Evolutionary conservation across 2,113 vertebrate genomes (phyloP), one percentile per base, ranked within the genome.

Genomic region (Mormyrus lacerda): DNA sequence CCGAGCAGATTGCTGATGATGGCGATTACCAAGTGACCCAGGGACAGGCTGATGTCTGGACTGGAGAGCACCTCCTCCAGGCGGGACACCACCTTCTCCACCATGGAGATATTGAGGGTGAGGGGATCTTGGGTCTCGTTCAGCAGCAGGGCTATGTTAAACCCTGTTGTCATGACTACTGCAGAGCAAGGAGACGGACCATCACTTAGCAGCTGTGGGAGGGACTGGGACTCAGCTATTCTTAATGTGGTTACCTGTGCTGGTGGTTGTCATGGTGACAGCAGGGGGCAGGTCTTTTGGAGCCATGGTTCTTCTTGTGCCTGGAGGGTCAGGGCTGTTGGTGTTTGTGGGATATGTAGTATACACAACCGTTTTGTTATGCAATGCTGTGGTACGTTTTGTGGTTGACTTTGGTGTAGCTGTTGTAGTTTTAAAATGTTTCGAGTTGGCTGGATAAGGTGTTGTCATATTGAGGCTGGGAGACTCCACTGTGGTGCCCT

Each of bases 1-100:
- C 92, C 93, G 90, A 99, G 95, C 89, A 99, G 94, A 87, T 91
- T 93, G 93, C 95, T 97, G 92, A 99, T 93, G 21, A 95, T 84
- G 15, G 79, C 90, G 69, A 99, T 87, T 91, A 95, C 93, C 45
- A 89, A 92, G 69, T 90, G 42, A 44, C 91, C 93, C 88, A 94
- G 1, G 0, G 89, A 87, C 31, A 89, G 5, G 93, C 97, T 91
- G 90, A 95, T 87, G 69, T 89, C 92, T 50, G 94, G 91, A 88
- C 92, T 91, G 0, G 93, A 91, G 88, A 97, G 93, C 91, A 98
- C 88, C 35, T 91, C 90, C 39, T 98, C 97, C 92, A 99, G 91
- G 84, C 93, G 65, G 13, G 90, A 94, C 88, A 97, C 94, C 0
- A 97, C 79, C 44, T 90, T 88, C 35, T 93, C 93, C 86, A 99